These are phyloP conservation scores for Opisthograptis luteolata DNA, from an alignment of 2,888 invertebrate genomes.

Conservation along the genomic window DNA sequence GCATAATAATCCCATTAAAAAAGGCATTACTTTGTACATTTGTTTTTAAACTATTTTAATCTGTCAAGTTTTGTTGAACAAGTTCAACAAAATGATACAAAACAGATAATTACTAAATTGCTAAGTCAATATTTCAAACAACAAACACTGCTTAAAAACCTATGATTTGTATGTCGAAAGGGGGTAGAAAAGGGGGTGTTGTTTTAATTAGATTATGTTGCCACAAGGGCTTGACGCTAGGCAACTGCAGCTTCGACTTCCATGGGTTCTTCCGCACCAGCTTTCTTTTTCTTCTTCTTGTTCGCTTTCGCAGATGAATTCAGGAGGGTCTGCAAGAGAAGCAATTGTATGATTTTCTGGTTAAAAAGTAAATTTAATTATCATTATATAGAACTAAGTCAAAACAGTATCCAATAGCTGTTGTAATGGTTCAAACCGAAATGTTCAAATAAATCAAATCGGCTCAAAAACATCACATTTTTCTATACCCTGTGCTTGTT, in stretches of 20 bases:
- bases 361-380: no score
- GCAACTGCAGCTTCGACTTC: slow-evolving; percentile 85
- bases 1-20: slow-evolving; percentile 28
- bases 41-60: slow-evolving; percentile 33
- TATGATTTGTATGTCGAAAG: slow-evolving; percentile 32
- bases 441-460: slow-evolving; percentile 54
- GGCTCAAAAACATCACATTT: slow-evolving; percentile 72
- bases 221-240: slow-evolving; percentile 52
- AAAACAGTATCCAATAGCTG: slow-evolving; percentile 41
- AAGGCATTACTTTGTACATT: slow-evolving; percentile 42
- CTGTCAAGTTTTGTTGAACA: slow-evolving; percentile 25
- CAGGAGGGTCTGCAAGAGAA: slow-evolving; percentile 85
- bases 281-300: slow-evolving; percentile 96
- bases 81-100: slow-evolving; percentile 11
- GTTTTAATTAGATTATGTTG: slow-evolving; percentile 47
- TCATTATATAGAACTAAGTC: no score
- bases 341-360: background rate
- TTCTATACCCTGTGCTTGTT: slow-evolving; percentile 79
- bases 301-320: slow-evolving; percentile 92
- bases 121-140: slow-evolving; percentile 13
- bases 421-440: slow-evolving; percentile 73
- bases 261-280: slow-evolving; percentile 85
- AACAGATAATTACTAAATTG: slow-evolving; percentile 8
- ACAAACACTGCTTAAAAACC: slow-evolving; percentile 23
- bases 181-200: slow-evolving; percentile 39